Percentiles rank a stretch among this genome's conserved stretches.
These are phyloP conservation scores for Spongia lamella DNA, from an alignment of 37 sponge, comb jelly and placozoan genomes.

Conservation along the genomic window DNA sequence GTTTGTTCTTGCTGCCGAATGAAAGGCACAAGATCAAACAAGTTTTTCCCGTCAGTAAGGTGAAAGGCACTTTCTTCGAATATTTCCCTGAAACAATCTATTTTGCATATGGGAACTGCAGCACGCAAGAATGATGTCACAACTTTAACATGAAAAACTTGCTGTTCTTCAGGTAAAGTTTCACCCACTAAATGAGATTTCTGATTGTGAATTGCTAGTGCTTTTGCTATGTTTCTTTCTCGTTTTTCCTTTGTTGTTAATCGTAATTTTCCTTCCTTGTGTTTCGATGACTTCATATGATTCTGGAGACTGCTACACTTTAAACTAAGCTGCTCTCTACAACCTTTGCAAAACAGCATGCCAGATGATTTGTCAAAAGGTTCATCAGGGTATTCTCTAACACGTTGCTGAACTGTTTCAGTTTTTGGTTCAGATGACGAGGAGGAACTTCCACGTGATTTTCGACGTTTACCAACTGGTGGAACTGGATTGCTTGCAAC, in stretches of 20 bases:
- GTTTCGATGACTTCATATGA: conserved; percentile 31
- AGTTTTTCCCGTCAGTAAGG: conserved; percentile 2
- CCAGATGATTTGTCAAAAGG: conserved; percentile 5
- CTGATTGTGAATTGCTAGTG: conserved; percentile 1
- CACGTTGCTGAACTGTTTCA: conserved; percentile 30
- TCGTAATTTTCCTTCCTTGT: not conserved
- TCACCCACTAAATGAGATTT: conserved; percentile 21
- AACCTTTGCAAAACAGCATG: conserved; percentile 48
- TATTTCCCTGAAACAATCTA: conserved; percentile 20
- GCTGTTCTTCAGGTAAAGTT: conserved; percentile 16
- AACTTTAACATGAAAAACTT: conserved; percentile 17
- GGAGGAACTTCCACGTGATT: conserved; percentile 9
- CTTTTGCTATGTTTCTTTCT: conserved; percentile 40
- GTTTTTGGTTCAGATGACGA: conserved; percentile 22
- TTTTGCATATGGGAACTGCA: conserved; percentile 30
- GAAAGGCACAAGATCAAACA: conserved; percentile 33
- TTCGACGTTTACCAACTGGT: conserved; percentile 13
- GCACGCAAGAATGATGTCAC: conserved; percentile 29
- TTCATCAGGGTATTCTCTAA: conserved; percentile 32
- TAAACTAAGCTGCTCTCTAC: conserved; percentile 32
- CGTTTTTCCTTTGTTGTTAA: conserved; percentile 14
- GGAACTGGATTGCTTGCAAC: conserved; percentile 10
- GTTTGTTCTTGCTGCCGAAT: conserved; percentile 7
- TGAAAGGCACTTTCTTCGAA: conserved; percentile 41
- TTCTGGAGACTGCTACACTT: conserved; percentile 8